Evolutionary conservation across 2,797 vertebrate species (phyloP), one percentile per base, ranked within the genome.

Genomic region (Antrozous pallidus): DNA sequence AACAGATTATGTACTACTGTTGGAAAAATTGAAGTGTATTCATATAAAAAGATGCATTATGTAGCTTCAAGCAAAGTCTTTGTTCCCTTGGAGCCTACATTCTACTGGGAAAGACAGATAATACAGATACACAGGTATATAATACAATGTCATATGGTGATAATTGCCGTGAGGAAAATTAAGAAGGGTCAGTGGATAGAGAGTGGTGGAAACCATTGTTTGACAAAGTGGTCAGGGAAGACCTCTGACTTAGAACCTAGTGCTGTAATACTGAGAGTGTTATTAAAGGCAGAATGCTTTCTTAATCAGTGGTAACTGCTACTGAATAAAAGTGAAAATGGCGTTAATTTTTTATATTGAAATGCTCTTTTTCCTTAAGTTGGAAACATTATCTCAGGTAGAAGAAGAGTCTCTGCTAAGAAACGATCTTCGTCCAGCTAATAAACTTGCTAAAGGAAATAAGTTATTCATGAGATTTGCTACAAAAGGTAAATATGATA

Each of bases 381-480:
- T 98, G 98, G 98, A 99, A 45, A 98, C 98, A 14, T 98, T 99
- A 79, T 99, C 99, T 54, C 97, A 98, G 58, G 98, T 98, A 9
- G 99, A 99, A 98, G 98, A 98, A 89, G 99, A 99, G 65, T 99
- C 99, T 83, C 98, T 99, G 88, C 98, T 99, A 95, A 98, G 98
- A n/a, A 99, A 99, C 26, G 99, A 99, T 90, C 98, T 98, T 79
- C 98, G 99, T n/a, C 99, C 99, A 12, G 98, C 98, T 58, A 98
- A 98, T 97, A 99, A 98, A 97, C 97, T 99, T 63, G 99, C 99
- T 95, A 99, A 99, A 98, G 99, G 99, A 97, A 99, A 99, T 98
- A 99, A 99, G 54, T 98, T 99, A 1, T 98, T 99, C 90, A 98
- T 99, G 97, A 99, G 99, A 91, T 99, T 99, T 96, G 99, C 99